Evolutionary conservation across 2,888 invertebrate genomes (phyloP), one percentile per base, ranked within the genome.

Genomic region (Blastobasis adustella): DNA sequence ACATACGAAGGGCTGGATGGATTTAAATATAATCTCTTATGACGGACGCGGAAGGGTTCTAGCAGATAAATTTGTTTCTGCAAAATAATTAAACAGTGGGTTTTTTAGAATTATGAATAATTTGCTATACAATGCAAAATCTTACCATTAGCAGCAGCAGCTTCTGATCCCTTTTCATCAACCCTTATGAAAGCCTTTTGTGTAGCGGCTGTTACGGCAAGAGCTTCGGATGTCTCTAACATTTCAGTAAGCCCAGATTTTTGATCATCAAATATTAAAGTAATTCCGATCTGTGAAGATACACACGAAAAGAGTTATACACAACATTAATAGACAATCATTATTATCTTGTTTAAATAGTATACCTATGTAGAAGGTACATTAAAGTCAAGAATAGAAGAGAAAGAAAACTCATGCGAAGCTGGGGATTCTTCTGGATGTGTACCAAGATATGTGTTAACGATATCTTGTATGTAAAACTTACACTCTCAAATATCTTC

Each of bases 141-240:
- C 62, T 52, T 69, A 83, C 82, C 75, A 54, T 70, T 82, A 23
- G 71, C 79, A 9, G 70, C 81, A 4, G 78, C 73, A 10, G 82
- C 83, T 64, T 74, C 71, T 3, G 82, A 68, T 8, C 82, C 83
- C 1, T 40, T 46, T 67, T 84, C 83, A 53, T 75, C 59, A 4
- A 73, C 54, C 50, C 54, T 54, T 1, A 81, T 54, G 42, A 45
- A 61, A 44, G 69, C 67, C 57, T 70, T 70, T 47, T 73, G 71
- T 5, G 61, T 50, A 8, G 62, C 66, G 42, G 47, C 50, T 10
- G 64, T 57, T 3, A 71, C 60, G 5, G 38, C 57, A 5, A 69
- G 39, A 8, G 54, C 9, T 53, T 61, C 49, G 4, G 45, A 37
- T 38, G 57, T 48, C 47, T 58, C 49, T 23, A 69, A 49, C 5